These are phyloP conservation scores for Drosophila meridionalis DNA, from an alignment of 2,888 invertebrate genomes.

Conservation along the genomic window DNA sequence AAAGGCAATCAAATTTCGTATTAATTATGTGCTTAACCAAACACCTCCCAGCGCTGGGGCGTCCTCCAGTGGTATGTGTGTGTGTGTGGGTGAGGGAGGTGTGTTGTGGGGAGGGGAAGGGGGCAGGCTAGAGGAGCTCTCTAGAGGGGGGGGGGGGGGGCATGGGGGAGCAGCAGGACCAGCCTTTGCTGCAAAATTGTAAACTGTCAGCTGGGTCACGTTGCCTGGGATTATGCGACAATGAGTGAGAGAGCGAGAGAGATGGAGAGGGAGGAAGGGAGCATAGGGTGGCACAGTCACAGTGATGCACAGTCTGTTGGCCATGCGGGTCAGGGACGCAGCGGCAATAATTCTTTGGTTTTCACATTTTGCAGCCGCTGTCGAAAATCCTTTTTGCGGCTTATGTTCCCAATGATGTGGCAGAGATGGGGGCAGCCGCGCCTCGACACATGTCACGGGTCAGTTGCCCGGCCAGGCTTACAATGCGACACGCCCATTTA, in stretches of 20 bases:
- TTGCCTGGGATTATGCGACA: conserved; percentile 60
- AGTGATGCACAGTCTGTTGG: conserved; percentile 49
- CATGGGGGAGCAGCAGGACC: not conserved
- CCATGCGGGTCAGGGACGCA: conserved; percentile 71
- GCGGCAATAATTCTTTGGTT: conserved; percentile 75
- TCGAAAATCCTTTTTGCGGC: conserved; percentile 81
- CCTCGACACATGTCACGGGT: conserved; percentile 74
- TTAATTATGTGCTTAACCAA: conserved; percentile 78
- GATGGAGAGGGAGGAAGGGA: conserved; percentile 10
- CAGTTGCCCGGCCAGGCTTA: conserved; percentile 57
- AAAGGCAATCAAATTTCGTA: conserved; percentile 78
- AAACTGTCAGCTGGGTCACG: conserved; percentile 63
- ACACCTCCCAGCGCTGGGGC: conserved; percentile 56
- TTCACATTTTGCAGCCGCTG: conserved; percentile 65
- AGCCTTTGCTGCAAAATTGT: conserved; percentile 58
- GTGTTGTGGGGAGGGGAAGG: not conserved
- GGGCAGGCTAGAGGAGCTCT: not conserved
- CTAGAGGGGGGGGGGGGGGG: not conserved
- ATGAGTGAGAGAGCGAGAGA: conserved; percentile 28
- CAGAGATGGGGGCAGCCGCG: conserved; percentile 6
- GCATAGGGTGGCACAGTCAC: conserved; percentile 8
- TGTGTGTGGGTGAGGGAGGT: not conserved
- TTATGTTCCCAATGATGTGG: conserved; percentile 55
- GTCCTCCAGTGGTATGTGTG: not conserved
- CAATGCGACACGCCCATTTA: conserved; percentile 26